Evolutionary conservation across 2,113 vertebrate genomes (phyloP).

Genomic region (Ondatra zibethicus): DNA sequence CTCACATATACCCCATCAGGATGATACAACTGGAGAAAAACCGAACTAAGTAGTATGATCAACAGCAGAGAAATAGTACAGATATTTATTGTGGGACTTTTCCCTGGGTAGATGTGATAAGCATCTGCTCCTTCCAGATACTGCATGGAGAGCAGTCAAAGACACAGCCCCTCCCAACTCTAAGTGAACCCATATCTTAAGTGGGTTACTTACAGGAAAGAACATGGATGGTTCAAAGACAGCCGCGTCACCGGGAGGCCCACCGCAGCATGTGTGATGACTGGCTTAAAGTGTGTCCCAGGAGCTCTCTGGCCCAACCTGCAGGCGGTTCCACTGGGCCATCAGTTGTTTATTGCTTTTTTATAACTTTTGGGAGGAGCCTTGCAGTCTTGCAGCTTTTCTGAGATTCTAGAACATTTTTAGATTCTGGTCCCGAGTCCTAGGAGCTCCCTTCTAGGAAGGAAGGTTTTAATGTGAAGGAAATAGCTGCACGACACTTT

Average conservation of each 20-base stretch:
- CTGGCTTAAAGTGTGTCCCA: too few relatives aligned
- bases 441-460: neutral
- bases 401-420: neutral
- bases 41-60: neutral
- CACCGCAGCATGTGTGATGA: neutral
- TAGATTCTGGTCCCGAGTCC: neutral
- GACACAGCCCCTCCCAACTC: neutral
- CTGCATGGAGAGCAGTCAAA: neutral
- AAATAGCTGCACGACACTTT: neutral
- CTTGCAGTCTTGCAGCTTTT: neutral
- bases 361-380: neutral
- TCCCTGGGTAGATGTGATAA: neutral
- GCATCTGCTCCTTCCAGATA: neutral
- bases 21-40: neutral
- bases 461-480: neutral
- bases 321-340: neutral
- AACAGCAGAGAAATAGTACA: neutral
- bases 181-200: neutral
- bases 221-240: neutral
- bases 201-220: neutral
- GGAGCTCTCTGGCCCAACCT: neutral
- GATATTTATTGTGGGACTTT: neutral
- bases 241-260: fast-evolving
- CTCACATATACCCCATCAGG: neutral
- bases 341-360: neutral